These are phyloP conservation scores for Aphodius granarius DNA, from an alignment of 2,888 invertebrate species.

Conservation along the genomic window DNA sequence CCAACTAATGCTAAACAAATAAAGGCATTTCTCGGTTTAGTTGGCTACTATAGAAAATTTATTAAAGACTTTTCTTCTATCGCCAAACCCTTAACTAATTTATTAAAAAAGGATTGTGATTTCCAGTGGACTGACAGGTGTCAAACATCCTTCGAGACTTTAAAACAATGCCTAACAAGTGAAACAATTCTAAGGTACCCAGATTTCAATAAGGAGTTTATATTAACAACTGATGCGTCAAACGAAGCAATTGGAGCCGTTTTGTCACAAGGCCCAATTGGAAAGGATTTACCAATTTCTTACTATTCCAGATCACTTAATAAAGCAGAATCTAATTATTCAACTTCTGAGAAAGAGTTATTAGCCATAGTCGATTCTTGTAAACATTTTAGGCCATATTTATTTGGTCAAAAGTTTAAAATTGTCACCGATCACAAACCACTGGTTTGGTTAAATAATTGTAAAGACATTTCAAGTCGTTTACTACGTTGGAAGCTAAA, in stretches of 20 bases:
- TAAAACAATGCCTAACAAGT: too few relatives aligned
- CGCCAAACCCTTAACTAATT: constrained; percentile 18
- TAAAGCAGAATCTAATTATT: too few relatives aligned
- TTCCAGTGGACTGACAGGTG: not conserved
- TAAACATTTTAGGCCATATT: too few relatives aligned
- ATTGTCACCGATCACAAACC: too few relatives aligned
- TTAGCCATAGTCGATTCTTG: too few relatives aligned
- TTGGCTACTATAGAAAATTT: constrained; percentile 20
- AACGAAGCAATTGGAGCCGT: constrained; percentile 21
- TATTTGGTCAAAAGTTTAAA: too few relatives aligned
- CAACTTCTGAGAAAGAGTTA: too few relatives aligned
- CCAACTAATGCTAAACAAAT: constrained; percentile 29
- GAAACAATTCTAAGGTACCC: constrained; percentile 27
- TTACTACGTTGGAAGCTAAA: too few relatives aligned
- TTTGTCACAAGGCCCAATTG: not conserved
- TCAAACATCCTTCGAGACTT: constrained; percentile 1
- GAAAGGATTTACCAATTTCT: too few relatives aligned
- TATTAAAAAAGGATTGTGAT: not conserved
- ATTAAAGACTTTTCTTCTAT: constrained; percentile 23
- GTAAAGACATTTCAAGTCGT: too few relatives aligned
- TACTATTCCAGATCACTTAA: too few relatives aligned
- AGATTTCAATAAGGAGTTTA: constrained; percentile 29
- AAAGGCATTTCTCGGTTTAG: constrained; percentile 21
- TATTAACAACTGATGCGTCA: constrained; percentile 28
- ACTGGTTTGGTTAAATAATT: too few relatives aligned